Evolutionary conservation across 2,797 vertebrate species (phyloP).

Genomic region (Acanthurus tractus): DNA sequence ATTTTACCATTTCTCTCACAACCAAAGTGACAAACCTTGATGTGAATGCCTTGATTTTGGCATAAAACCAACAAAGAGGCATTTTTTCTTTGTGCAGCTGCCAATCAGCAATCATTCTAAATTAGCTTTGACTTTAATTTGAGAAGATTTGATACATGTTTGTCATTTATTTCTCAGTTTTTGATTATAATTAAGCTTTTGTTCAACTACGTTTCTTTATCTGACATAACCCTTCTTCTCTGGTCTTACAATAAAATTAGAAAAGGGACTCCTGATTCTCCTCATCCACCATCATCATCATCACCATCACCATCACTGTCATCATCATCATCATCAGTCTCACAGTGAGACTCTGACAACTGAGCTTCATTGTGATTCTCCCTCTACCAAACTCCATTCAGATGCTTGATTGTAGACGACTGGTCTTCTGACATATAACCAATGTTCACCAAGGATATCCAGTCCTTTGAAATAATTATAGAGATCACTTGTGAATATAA

Average conservation of each 20-base stretch:
- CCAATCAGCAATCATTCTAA: neutral
- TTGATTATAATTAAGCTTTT: too few relatives aligned
- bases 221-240: too few relatives aligned
- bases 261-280: neutral
- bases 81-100: neutral
- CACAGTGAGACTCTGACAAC: constrained; percentile 12
- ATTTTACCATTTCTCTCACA: neutral
- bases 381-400: neutral
- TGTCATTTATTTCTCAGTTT: neutral
- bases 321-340: neutral
- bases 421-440: constrained; percentile 7
- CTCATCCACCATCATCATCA: neutral
- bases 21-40: neutral
- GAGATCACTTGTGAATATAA: constrained; percentile 14
- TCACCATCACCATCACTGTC: too few relatives aligned
- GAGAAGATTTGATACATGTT: neutral
- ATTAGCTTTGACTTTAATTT: too few relatives aligned
- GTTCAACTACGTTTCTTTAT: constrained; percentile 13
- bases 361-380: constrained; percentile 11
- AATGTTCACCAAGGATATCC: neutral
- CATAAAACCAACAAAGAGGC: neutral
- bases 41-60: neutral
- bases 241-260: neutral
- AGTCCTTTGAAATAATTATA: constrained; percentile 9
- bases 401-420: constrained; percentile 13